Evolutionary conservation across 2,113 vertebrate genomes (phyloP).

Genomic region (Zapus hudsonius): DNA sequence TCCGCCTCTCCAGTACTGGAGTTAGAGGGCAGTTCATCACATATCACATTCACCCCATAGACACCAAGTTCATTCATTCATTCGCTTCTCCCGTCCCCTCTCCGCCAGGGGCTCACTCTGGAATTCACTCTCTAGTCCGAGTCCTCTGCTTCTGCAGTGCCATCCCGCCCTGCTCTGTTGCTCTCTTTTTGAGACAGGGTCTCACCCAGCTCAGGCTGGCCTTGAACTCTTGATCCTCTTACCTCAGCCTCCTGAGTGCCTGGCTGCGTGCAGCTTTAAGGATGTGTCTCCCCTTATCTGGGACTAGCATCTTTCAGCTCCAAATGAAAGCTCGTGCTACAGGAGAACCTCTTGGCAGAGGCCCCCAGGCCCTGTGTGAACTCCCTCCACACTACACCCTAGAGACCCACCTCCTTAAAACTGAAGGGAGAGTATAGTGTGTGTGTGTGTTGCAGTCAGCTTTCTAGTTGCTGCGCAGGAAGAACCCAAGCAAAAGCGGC

Average conservation of each 20-base stretch:
- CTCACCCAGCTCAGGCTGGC: background rate
- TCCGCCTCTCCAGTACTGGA: background rate
- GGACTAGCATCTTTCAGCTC: background rate
- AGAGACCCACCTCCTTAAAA: background rate
- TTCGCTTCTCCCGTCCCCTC: too few species aligned
- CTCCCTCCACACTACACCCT: background rate
- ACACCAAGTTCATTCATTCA: too few species aligned
- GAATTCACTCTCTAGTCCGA: too few species aligned
- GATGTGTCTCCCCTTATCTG: background rate
- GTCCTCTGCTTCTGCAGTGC: too few species aligned
- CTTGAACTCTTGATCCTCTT: background rate
- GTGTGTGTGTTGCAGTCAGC: too few species aligned
- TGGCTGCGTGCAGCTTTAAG: background rate
- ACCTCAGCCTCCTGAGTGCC: background rate
- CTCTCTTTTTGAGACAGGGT: background rate
- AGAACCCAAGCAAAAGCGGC: too few species aligned
- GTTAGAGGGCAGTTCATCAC: too few species aligned
- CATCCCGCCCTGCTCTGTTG: too few species aligned
- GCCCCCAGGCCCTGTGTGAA: background rate
- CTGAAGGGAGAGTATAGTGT: background rate
- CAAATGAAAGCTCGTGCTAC: background rate
- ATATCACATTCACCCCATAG: background rate
- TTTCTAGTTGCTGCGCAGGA: too few species aligned
- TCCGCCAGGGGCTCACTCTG: too few species aligned
- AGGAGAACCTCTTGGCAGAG: fast-evolving